Conservation (phyloP, 2,888 invertebrate genomes). For the Agrenia bidenticulata region DNA sequence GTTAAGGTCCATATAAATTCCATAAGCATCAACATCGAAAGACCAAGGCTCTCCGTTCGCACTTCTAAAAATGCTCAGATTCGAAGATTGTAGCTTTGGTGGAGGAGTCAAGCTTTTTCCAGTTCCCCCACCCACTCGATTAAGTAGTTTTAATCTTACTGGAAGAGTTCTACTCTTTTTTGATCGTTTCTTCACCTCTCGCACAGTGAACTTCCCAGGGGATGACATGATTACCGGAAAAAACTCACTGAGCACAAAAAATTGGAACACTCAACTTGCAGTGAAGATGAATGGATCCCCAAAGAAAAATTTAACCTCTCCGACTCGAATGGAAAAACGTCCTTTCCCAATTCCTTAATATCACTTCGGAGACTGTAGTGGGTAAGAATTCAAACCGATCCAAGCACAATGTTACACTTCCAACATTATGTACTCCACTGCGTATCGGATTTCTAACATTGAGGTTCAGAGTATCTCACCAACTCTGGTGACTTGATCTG, state of each 20-base stretch:
- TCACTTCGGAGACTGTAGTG: background rate
- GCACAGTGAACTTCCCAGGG: slow-evolving; percentile 45
- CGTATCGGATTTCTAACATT: too few species aligned
- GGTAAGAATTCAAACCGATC: too few species aligned
- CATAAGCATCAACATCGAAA: slow-evolving; percentile 50
- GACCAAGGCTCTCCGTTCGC: slow-evolving; percentile 49
- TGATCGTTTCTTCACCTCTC: slow-evolving; percentile 52
- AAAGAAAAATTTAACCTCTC: slow-evolving; percentile 12
- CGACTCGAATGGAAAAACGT: background rate
- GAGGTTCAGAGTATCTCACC: too few species aligned
- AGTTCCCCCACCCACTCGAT: slow-evolving; percentile 14
- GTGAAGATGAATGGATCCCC: slow-evolving; percentile 11
- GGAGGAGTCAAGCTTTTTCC: slow-evolving; percentile 40
- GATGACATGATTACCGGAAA: slow-evolving; percentile 24
- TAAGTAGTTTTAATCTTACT: slow-evolving; percentile 44
- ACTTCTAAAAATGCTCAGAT: slow-evolving; percentile 47
- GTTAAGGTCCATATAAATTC: slow-evolving; percentile 49
- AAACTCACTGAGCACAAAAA: background rate
- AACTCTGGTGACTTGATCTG: too few species aligned
- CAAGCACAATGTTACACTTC: too few species aligned
- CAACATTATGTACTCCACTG: too few species aligned
- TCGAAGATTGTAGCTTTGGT: slow-evolving; percentile 26
- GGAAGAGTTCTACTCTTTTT: slow-evolving; percentile 52
- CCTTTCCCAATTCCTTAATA: background rate
- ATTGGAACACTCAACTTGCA: background rate